A percentile compares a stretch with the other conserved stretches of the same genome.
phyloP scores from a whole-genome alignment of 2,113 vertebrate genomes.

The Solea senegalensis region DNA sequence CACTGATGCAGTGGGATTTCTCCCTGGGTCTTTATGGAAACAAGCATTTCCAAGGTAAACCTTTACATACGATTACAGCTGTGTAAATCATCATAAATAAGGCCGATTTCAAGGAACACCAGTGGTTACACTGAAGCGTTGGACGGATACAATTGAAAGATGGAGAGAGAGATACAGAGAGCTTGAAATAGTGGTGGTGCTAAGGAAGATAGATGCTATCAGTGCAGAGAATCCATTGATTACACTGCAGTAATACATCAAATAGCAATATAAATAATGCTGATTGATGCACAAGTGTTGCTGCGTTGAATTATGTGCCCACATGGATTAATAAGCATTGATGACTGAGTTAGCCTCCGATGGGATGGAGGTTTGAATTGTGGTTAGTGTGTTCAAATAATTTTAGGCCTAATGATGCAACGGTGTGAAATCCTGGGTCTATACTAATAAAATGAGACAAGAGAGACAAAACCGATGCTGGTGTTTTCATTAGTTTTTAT shows the following conservation, averaged over 20 bases:
- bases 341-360: not conserved
- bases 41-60: not conserved
- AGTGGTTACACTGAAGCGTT: not conserved
- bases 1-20: not conserved
- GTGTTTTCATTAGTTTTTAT: too few species aligned
- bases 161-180: not conserved
- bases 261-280: not conserved
- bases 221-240: slow-evolving; percentile 1
- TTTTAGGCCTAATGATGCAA: not conserved
- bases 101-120: not conserved
- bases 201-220: not conserved
- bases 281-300: slow-evolving; percentile 4
- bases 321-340: not conserved
- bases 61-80: not conserved
- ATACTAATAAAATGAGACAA: not conserved
- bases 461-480: too few species aligned
- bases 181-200: not conserved
- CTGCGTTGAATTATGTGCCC: not conserved
- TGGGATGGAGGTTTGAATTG: not conserved
- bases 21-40: not conserved
- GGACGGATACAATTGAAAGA: not conserved
- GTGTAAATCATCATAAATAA: not conserved
- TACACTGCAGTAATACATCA: slow-evolving; percentile 7
- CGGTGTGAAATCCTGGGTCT: not conserved
- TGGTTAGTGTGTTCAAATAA: not conserved